Evolutionary conservation across 2,888 invertebrate genomes (phyloP).

Genomic region (Spilarctia lutea): DNA sequence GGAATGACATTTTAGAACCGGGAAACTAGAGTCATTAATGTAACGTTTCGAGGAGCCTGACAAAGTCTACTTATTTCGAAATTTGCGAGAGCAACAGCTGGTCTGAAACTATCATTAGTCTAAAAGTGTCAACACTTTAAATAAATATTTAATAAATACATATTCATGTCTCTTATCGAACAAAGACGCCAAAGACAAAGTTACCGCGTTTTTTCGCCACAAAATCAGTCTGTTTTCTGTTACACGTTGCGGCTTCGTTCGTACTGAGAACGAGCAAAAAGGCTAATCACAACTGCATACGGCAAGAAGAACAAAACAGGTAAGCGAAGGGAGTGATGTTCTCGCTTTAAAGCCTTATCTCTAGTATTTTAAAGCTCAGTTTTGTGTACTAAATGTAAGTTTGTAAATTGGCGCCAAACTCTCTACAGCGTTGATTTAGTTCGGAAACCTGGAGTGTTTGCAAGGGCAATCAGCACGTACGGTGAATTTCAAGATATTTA

Average conservation of each 20-base stretch:
- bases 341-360: constrained; percentile 20
- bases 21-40: too few species aligned
- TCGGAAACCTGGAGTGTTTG: constrained; percentile 56
- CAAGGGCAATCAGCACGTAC: constrained; percentile 58
- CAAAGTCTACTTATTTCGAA: too few species aligned
- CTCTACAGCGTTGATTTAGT: constrained; percentile 50
- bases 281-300: constrained; percentile 55
- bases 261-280: constrained; percentile 52
- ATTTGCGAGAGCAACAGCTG: too few species aligned
- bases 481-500: constrained; percentile 40
- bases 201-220: constrained; percentile 43
- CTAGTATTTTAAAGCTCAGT: constrained; percentile 3
- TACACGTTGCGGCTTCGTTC: constrained; percentile 49
- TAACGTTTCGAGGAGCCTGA: too few species aligned
- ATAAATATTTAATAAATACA: constrained; percentile 14
- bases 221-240: constrained; percentile 55
- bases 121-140: not conserved
- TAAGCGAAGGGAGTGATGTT: constrained; percentile 27
- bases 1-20: too few species aligned
- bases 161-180: constrained; percentile 20
- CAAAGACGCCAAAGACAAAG: constrained; percentile 33
- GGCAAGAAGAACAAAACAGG: constrained; percentile 54
- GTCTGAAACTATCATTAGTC: not conserved
- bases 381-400: constrained; percentile 19
- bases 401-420: constrained; percentile 38